Percentiles rank a stretch among this genome's conserved stretches.
These are phyloP conservation scores for Xylota segnis DNA, from an alignment of 2,888 invertebrate genomes.

Conservation along the genomic window DNA sequence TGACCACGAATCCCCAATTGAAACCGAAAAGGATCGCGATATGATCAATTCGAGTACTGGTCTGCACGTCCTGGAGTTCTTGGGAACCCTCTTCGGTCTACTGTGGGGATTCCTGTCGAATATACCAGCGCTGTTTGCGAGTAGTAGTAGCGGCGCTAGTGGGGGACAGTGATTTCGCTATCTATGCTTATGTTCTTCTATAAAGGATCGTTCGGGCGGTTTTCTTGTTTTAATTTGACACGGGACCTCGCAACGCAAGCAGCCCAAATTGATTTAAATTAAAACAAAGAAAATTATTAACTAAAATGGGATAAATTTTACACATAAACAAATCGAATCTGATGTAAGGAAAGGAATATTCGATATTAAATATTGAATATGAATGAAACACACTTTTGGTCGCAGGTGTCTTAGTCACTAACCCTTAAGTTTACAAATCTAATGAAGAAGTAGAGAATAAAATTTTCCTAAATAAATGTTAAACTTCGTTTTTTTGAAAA, in stretches of 20 bases:
- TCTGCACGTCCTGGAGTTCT: constrained; percentile 81
- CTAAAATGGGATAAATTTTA: background rate
- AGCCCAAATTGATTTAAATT: constrained; percentile 11
- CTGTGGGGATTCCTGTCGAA: constrained; percentile 81
- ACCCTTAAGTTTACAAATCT: constrained; percentile 13
- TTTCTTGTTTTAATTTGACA: constrained; percentile 38
- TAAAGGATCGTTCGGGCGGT: background rate
- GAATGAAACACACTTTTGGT: background rate
- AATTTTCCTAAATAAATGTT: background rate
- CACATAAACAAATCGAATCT: background rate
- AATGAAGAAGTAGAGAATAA: background rate
- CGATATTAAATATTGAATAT: constrained; percentile 5
- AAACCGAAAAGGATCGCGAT: constrained; percentile 79
- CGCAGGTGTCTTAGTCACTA: constrained; percentile 5
- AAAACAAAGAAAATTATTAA: constrained; percentile 17
- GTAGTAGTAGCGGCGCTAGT: constrained; percentile 81
- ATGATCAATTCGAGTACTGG: constrained; percentile 81
- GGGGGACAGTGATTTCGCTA: constrained; percentile 69
- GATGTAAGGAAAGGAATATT: background rate
- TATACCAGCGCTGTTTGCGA: constrained; percentile 81
- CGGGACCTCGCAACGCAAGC: background rate
- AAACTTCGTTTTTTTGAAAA: background rate
- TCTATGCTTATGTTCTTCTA: constrained; percentile 11
- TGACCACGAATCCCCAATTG: constrained; percentile 72
- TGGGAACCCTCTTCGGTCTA: constrained; percentile 81